A percentile compares a stretch with the other conserved stretches of the same genome.
Conservation (phyloP, 2,113 vertebrate genomes). For the Epinephelus lanceolatus region DNA sequence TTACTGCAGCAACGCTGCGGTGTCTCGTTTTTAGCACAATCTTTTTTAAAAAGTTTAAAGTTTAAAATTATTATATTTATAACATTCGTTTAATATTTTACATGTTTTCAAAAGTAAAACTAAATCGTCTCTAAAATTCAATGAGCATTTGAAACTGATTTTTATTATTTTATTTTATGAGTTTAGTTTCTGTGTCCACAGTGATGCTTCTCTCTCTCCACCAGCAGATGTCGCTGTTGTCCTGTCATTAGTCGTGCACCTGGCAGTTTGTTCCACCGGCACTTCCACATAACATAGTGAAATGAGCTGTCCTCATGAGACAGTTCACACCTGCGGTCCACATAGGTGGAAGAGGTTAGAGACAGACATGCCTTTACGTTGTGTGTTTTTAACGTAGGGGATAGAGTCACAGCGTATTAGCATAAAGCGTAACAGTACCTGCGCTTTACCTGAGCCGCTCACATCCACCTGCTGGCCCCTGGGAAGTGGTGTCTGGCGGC, state of each 20-base stretch:
- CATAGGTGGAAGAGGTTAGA: neutral
- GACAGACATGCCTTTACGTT: too few species aligned
- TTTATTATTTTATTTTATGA: too few species aligned
- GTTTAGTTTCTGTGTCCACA: neutral
- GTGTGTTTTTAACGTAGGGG: neutral
- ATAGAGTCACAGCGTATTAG: neutral
- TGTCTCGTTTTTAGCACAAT: too few species aligned
- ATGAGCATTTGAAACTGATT: too few species aligned
- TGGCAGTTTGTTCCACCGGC: rapidly evolving
- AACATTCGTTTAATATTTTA: too few species aligned
- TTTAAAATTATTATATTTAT: too few species aligned
- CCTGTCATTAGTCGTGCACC: neutral
- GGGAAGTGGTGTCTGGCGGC: neutral
- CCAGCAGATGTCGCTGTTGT: conserved; percentile 7
- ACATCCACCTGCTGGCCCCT: conserved; percentile 21
- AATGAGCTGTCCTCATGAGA: neutral
- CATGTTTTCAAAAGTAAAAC: too few species aligned
- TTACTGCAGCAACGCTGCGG: too few species aligned
- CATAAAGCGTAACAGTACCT: neutral
- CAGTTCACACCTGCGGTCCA: neutral
- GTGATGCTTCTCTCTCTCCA: too few species aligned
- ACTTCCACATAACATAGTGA: neutral
- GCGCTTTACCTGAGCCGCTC: neutral
- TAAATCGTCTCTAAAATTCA: neutral
- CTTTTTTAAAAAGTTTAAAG: too few species aligned